These are phyloP conservation scores for Platycnemis pennipes DNA, from an alignment of 2,888 invertebrate genomes.

Conservation along the genomic window DNA sequence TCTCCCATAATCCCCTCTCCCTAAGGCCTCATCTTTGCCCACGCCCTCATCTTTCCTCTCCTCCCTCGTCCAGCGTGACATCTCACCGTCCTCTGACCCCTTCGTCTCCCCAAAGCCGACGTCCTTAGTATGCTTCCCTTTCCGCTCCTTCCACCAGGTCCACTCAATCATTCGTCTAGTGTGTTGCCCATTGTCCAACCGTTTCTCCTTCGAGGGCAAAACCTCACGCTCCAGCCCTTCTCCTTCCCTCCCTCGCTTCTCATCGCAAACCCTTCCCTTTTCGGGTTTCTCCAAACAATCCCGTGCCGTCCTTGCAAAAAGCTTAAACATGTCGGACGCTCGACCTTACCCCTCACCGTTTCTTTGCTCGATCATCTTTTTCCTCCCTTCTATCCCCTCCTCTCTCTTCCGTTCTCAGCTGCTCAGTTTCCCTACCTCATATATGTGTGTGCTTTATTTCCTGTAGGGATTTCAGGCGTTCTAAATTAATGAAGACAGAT, in stretches of 20 bases:
- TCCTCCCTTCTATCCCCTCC: too few species aligned
- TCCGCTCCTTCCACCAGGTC: background rate
- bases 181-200: conserved; percentile 19
- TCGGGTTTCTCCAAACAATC: background rate
- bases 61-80: too few species aligned
- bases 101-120: background rate
- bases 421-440: too few species aligned
- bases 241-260: background rate
- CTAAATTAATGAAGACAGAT: too few species aligned
- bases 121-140: background rate
- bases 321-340: too few species aligned
- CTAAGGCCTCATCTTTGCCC: background rate
- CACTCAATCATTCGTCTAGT: conserved; percentile 7
- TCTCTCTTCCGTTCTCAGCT: too few species aligned
- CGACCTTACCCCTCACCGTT: too few species aligned
- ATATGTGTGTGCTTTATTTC: too few species aligned
- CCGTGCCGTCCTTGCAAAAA: background rate
- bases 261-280: background rate
- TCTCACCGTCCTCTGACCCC: background rate
- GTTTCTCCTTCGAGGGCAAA: background rate
- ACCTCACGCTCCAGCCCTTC: background rate
- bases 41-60: too few species aligned
- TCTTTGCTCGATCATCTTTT: too few species aligned
- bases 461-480: too few species aligned
- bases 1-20: background rate